Conservation (phyloP, 2,113 vertebrate species). For the Trichechus manatus region DNA sequence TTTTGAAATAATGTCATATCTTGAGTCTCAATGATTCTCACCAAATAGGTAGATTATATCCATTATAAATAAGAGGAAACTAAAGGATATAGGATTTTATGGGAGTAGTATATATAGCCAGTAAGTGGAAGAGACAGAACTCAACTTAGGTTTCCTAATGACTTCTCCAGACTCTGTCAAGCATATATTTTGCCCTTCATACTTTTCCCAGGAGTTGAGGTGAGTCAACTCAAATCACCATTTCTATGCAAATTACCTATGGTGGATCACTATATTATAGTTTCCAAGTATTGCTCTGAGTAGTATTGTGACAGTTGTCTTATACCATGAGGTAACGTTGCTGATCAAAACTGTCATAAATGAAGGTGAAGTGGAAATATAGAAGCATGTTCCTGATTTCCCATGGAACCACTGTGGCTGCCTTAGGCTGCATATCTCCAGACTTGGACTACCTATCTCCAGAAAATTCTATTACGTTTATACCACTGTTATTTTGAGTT, state of each 20-base stretch:
- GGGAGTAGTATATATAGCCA: not conserved
- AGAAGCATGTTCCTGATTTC: not conserved
- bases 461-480: not conserved
- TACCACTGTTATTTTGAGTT: not conserved
- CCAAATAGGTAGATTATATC: not conserved
- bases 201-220: not conserved
- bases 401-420: not conserved
- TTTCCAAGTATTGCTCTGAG: not conserved
- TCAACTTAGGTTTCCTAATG: not conserved
- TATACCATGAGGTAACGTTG: rapidly evolving
- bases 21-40: not conserved
- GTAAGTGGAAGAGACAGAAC: not conserved
- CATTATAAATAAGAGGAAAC: not conserved
- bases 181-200: too few relatives aligned
- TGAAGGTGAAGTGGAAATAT: not conserved
- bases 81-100: not conserved
- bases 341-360: not conserved
- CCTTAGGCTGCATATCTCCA: not conserved
- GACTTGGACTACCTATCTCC: not conserved
- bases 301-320: not conserved
- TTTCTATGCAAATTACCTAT: not conserved
- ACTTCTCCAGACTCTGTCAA: not conserved
- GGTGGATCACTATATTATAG: not conserved
- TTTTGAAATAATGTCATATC: not conserved
- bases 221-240: not conserved